Percentiles rank a stretch among this genome's conserved stretches.
Evolutionary conservation across 2,797 vertebrate genomes (phyloP).

Genomic region (Bradypodion pumilum): DNA sequence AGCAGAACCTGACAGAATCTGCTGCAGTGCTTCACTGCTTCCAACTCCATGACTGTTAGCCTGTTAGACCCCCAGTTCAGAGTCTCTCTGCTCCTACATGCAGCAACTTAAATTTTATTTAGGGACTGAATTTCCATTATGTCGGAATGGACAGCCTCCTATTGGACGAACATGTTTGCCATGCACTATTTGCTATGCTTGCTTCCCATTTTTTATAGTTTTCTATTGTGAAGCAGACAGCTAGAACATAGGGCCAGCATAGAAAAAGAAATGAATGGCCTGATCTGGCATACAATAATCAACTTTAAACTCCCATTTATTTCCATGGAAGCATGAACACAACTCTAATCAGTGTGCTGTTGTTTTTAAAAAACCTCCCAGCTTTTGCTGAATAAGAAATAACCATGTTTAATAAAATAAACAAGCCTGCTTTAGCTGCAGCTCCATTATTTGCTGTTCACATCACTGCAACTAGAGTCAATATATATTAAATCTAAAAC

Average conservation of each 20-base stretch:
- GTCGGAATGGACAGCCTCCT: not conserved
- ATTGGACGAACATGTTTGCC: not conserved
- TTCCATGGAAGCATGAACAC: not conserved
- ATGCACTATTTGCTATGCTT: not conserved
- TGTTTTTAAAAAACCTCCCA: not conserved
- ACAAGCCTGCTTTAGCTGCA: slow-evolving; percentile 10
- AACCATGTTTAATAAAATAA: slow-evolving; percentile 1
- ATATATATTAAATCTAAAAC: slow-evolving; percentile 16
- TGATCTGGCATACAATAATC: not conserved
- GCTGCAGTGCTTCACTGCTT: too few relatives aligned
- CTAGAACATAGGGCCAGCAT: not conserved
- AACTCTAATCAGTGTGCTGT: not conserved
- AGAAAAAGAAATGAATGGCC: not conserved
- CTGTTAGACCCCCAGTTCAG: not conserved
- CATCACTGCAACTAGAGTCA: slow-evolving; percentile 5
- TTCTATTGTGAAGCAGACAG: not conserved
- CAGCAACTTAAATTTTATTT: not conserved
- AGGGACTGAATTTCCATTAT: not conserved
- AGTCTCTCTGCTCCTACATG: not conserved
- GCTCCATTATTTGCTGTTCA: not conserved
- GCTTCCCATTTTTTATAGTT: not conserved
- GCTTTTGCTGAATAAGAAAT: not conserved
- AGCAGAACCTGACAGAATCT: too few relatives aligned
- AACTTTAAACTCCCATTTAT: not conserved
- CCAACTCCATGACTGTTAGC: too few relatives aligned